Conservation (phyloP, 2,888 invertebrate species). For the Dexiosoma caninum region DNA sequence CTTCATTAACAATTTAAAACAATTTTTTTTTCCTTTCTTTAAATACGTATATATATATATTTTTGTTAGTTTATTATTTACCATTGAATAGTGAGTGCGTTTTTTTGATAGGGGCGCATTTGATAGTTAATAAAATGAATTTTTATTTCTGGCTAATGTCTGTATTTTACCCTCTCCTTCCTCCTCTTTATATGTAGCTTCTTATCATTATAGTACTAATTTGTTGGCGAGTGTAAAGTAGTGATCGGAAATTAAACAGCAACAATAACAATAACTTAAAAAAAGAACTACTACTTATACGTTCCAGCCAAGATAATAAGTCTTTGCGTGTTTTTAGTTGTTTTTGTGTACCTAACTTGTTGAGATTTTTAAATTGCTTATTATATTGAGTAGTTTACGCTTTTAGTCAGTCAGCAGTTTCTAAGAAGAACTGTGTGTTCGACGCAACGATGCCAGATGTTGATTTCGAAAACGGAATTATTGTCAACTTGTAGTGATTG, state of each 20-base stretch:
- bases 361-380: constrained; percentile 32
- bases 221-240: constrained; percentile 50
- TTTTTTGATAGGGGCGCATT: too few species aligned
- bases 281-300: too few species aligned
- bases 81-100: constrained; percentile 13
- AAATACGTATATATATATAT: too few species aligned
- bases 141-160: constrained; percentile 4
- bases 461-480: too few species aligned
- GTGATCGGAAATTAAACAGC: constrained; percentile 15
- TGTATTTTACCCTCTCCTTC: neutral
- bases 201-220: constrained; percentile 25
- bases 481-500: too few species aligned
- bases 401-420: neutral
- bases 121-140: too few species aligned
- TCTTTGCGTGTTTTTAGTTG: constrained; percentile 36
- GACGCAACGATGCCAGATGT: neutral
- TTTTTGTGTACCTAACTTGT: constrained; percentile 25
- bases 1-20: constrained; percentile 47
- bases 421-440: neutral
- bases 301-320: constrained; percentile 23
- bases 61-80: constrained; percentile 1
- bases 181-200: neutral
- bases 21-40: neutral
- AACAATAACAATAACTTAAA: constrained; percentile 8
- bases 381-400: constrained; percentile 9